Conservation (phyloP, 2,113 vertebrate species). For the Ovis canadensis region DNA sequence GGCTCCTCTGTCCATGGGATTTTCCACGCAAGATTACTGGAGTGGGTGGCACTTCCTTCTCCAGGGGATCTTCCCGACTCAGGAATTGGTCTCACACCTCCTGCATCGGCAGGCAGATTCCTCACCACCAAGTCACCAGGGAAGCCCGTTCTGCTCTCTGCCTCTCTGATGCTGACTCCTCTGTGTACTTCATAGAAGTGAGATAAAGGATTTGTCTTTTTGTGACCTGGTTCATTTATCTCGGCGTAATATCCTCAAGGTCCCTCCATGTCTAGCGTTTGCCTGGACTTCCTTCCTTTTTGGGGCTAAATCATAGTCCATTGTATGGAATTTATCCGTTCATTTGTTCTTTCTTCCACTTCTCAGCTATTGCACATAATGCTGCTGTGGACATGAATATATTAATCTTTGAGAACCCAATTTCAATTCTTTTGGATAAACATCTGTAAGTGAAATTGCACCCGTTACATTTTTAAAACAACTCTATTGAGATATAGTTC, state of each 20-base stretch:
- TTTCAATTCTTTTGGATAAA: not conserved
- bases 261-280: not conserved
- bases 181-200: not conserved
- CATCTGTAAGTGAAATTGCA: not conserved
- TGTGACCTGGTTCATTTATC: not conserved
- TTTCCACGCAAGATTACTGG: not conserved
- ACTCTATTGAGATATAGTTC: not conserved
- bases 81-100: not conserved
- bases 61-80: not conserved
- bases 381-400: not conserved
- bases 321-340: accelerated
- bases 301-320: not conserved
- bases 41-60: not conserved
- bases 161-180: not conserved
- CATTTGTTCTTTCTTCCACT: not conserved
- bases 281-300: not conserved
- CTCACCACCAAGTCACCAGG: not conserved
- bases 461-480: not conserved
- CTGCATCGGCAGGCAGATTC: not conserved
- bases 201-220: not conserved
- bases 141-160: not conserved
- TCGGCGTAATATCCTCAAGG: not conserved
- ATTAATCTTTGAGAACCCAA: not conserved
- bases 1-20: not conserved
- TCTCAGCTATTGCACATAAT: not conserved